Percentiles rank a stretch among this genome's conserved stretches.
These are phyloP conservation scores for Ibidorhyncha struthersii DNA, from an alignment of 2,113 vertebrate species.

Conservation along the genomic window DNA sequence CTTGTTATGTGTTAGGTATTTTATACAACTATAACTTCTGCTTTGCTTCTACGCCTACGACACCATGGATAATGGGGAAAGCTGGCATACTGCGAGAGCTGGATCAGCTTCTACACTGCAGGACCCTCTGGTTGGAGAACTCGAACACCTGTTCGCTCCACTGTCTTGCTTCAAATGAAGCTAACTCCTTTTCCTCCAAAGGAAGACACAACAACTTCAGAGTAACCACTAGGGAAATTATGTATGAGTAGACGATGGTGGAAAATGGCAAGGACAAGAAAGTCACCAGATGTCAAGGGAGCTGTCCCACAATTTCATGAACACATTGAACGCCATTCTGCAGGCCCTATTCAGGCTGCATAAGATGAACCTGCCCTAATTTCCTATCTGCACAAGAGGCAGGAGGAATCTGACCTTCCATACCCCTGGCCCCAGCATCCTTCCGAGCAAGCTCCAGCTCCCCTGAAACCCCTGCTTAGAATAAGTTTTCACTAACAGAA, in stretches of 20 bases:
- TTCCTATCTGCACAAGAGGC: not conserved
- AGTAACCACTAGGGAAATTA: not conserved
- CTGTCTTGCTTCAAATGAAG: not conserved
- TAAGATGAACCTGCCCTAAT: not conserved
- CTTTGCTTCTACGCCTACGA: not conserved
- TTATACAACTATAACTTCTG: not conserved
- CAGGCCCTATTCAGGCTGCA: not conserved
- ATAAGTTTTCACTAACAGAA: not conserved
- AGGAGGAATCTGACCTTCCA: not conserved
- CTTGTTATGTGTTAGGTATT: not conserved
- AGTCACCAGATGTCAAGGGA: not conserved
- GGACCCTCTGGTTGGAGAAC: not conserved
- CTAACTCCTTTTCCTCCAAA: not conserved
- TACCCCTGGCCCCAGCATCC: not conserved
- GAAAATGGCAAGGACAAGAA: not conserved
- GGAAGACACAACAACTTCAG: not conserved
- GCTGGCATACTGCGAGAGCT: not conserved
- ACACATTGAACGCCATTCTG: accelerated
- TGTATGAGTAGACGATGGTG: not conserved
- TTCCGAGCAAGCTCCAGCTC: not conserved
- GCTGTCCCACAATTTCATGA: not conserved
- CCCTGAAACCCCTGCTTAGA: not conserved
- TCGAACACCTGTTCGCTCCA: not conserved
- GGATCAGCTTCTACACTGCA: not conserved
- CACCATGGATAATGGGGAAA: not conserved